Base-by-base conservation (phyloP, 2,797 vertebrate species). In the Schizothorax lantsangensis region DNA sequence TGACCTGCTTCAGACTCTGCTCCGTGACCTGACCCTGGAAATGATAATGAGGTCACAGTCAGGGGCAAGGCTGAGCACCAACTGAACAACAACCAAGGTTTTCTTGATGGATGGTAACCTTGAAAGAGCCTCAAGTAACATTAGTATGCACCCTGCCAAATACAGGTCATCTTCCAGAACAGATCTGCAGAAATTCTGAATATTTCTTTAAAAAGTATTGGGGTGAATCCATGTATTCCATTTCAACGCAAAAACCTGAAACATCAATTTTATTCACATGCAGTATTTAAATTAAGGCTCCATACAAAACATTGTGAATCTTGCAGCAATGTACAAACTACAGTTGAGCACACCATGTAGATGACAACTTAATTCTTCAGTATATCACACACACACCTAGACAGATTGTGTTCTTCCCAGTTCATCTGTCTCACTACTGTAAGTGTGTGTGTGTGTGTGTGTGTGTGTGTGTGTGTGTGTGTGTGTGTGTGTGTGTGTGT, bases 361-460 rank as follows among this genome's bases (percentile, higher is more conserved):
- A 73, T 15, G 33, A 71, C 47, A 38, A 79, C 38, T 79, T 19
- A 68, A 54, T 62, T 73, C 45, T 78, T 57, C 19, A 57, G 14
- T 9, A 80, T 30, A 66, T 66, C 57, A 47, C 38, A 5, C 49
- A 57, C 54, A 79, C 23, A 38, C 79, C 36, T 64, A 79, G 36
- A 82, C 75, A 85, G 83, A 77, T 68, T 86, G 54, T 79, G 83
- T 47, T 49, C 77, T 68, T 59, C n/a, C 73, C 52, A 23, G 47
- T 86, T 87, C 80, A 80, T 86, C 85, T 88, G 85, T 75, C 66
- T 87, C 79, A 47, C 12, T 17, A 47, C 79, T 72, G 79, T 72
- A 38, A 47, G 47, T 88, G 80, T 83, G 79, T 64, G 75, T 77
- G 36, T 78, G 79, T 81, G 40, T 38, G 38, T 38, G 38, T 38